These are phyloP conservation scores for Chrysolina americana DNA, from an alignment of 2,888 invertebrate genomes.

Conservation along the genomic window DNA sequence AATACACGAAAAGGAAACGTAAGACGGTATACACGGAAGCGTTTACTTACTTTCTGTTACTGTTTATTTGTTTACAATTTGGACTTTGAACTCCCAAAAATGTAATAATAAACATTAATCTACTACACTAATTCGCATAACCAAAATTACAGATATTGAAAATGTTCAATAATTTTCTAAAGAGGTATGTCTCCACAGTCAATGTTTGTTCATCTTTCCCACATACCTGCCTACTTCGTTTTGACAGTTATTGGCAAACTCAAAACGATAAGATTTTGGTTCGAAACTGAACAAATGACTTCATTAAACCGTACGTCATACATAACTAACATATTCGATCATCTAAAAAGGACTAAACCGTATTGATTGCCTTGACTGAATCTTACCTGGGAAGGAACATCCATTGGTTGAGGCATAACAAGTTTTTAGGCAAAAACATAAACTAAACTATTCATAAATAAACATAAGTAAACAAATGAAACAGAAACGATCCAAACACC, in stretches of 20 bases:
- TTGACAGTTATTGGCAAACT: neutral
- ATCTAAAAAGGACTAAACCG: neutral
- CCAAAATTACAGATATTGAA: too few relatives aligned
- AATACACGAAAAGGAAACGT: too few relatives aligned
- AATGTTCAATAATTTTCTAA: too few relatives aligned
- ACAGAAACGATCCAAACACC: constrained; percentile 10
- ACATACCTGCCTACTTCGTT: too few relatives aligned
- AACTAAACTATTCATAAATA: constrained; percentile 26
- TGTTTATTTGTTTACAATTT: too few relatives aligned
- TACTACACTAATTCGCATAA: too few relatives aligned
- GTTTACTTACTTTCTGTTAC: too few relatives aligned
- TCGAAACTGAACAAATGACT: neutral
- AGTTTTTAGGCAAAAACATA: constrained; percentile 16
- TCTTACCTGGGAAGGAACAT: constrained; percentile 52
- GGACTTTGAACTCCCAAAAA: too few relatives aligned
- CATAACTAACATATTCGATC: neutral
- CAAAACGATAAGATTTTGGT: neutral
- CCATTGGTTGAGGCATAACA: constrained; percentile 55
- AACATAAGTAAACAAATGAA: constrained; percentile 18
- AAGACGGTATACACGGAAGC: too few relatives aligned
- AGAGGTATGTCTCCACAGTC: too few relatives aligned
- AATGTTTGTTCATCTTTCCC: too few relatives aligned
- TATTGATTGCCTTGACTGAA: neutral
- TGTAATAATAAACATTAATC: too few relatives aligned
- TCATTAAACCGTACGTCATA: constrained; percentile 32